Base-by-base conservation (phyloP, 2,888 invertebrate species). In the Pinctada fucata region DNA sequence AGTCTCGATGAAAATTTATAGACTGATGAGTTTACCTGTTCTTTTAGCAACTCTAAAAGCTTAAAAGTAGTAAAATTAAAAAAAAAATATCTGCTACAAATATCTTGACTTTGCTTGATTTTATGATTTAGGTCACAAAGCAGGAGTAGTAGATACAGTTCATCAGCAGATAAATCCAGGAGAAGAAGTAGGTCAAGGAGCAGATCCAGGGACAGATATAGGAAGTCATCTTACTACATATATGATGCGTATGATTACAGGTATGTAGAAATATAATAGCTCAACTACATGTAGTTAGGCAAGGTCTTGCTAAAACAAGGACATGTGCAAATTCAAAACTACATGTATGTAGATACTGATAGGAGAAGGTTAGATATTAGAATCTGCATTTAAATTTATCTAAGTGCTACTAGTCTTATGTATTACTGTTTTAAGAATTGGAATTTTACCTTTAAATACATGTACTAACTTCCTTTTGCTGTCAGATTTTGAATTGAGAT, bases 61-160 rank as follows among this genome's bases (percentile, higher is more conserved):
- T 10, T 58, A 58, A 58, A 6, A 58, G 6, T 58, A 58, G 58
- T 10, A 58, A 13, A 58, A 10, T 58, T 58, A 10, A 1, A 58
- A 58, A 10, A 58, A 58, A 10, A 13, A 58, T 52, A 10, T 58
- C 13, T 58, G 13, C 13, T 58, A 58, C 58, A 58, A 10, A 13
- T 58, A 58, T 58, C 31, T 31, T 31, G 31, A 31, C 31, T 31
- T 31, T 31, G 13, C 48, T 71, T 49, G 67, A 67, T 31, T 77
- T 74, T 51, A 47, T 85, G 85, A 71, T 87, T 85, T 72, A 79
- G 77, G 49, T 81, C 83, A 47, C 84, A 85, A 47, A 85, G 84
- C 70, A 85, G 75, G 50, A 58, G 72, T 48, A 85, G 73, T 78
- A 79, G 68, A 45, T 84, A 86, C 10, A 75, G 80, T 63, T 82